These are phyloP conservation scores for Parnassius orleans DNA, from an alignment of 2,888 invertebrate species.

Conservation along the genomic window DNA sequence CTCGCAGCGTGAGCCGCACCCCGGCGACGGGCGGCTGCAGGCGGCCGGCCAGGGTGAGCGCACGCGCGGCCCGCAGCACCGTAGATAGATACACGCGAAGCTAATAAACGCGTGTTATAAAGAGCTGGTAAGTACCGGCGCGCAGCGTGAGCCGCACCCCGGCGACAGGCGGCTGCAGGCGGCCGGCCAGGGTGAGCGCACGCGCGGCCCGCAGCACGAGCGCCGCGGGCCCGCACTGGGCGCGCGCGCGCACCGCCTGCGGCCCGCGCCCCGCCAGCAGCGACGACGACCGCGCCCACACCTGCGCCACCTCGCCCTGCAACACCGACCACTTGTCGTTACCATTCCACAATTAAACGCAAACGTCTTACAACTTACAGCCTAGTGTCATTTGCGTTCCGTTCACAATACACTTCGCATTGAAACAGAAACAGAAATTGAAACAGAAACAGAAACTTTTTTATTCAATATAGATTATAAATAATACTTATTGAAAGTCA, in stretches of 20 bases:
- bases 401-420: no score
- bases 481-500: no score
- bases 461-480: no score
- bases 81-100: no score
- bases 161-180: conserved; percentile 82
- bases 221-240: conserved; percentile 85
- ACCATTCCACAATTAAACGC: no score
- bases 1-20: conserved; percentile 76
- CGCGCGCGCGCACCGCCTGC: conserved; percentile 81
- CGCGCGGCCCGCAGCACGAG: conserved; percentile 82
- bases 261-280: conserved; percentile 90
- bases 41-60: conserved; percentile 84
- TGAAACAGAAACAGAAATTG: no score
- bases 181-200: conserved; percentile 85
- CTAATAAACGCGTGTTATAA: no score
- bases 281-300: conserved; percentile 85
- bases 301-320: conserved; percentile 73
- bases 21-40: conserved; percentile 83
- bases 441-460: no score
- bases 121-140: conserved; percentile 42
- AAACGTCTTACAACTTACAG: no score
- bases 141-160: conserved; percentile 80
- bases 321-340: neutral
- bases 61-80: conserved; percentile 82
- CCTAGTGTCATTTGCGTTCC: no score